Evolutionary conservation across 2,888 invertebrate genomes (phyloP), one percentile per base, ranked within the genome.

Genomic region (Hypselothyrea guttata): DNA sequence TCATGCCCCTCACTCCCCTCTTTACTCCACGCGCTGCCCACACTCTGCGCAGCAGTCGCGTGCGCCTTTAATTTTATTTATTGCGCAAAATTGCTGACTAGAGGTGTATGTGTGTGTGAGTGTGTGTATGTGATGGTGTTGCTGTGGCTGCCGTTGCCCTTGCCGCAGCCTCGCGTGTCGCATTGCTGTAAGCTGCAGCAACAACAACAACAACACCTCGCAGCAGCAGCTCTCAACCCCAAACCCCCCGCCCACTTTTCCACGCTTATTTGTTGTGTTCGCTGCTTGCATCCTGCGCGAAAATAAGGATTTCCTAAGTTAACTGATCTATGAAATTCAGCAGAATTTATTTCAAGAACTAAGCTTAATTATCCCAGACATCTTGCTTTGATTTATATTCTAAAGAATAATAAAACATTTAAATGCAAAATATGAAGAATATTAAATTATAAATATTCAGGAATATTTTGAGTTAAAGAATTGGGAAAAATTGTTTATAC

Each of bases 31-130:
- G n/a, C n/a, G n/a, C n/a, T n/a, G n/a, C n/a, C n/a, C n/a, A n/a
- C n/a, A n/a, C n/a, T n/a, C n/a, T n/a, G n/a, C n/a, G 22, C 60
- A 56, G 56, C 40, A 48, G 58, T 63, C 60, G 69, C 72, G 65
- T 72, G 75, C 69, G 69, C 67, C 83, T 78, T 78, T 78, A 82
- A 84, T 84, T 81, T 81, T 84, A 81, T 81, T 84, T 81, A 81
- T 81, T 72, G 83, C 83, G 75, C 72, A 68, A 82, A 78, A 82
- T 79, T 81, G 73, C 71, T 64, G 66, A 66, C 75, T 69, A 49
- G 37, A 83, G 66, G 61, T 70, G 75, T 71, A 55, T 54, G 27
- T 47, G 35, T 55, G 63, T 49, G 47, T 42, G 45, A 40, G 31
- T 51, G 47, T 22, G 53, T 47, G 44, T 44, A 38, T 48, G 46